These are phyloP conservation scores for Mormyrus iriodes DNA, from an alignment of 2,113 vertebrate species.

Conservation along the genomic window DNA sequence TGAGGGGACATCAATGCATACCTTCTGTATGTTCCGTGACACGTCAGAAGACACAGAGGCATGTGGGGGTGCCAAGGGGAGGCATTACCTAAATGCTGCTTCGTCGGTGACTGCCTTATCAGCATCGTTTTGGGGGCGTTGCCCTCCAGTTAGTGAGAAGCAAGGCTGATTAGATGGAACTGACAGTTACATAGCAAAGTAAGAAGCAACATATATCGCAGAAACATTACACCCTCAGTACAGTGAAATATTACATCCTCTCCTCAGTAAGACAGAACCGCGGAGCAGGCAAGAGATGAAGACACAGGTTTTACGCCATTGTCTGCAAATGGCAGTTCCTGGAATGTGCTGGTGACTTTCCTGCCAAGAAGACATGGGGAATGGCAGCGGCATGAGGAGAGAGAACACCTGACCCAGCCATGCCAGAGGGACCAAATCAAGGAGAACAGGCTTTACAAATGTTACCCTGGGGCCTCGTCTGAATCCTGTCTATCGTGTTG, in stretches of 20 bases:
- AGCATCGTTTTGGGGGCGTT: background rate
- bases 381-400: background rate
- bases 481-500: background rate
- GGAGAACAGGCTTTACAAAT: background rate
- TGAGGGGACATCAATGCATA: background rate
- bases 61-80: background rate
- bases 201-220: background rate
- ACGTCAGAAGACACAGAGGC: background rate
- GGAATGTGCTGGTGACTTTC: background rate
- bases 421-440: background rate
- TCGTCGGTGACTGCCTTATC: background rate
- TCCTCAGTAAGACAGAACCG: background rate
- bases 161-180: background rate
- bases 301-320: background rate
- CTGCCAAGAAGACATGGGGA: background rate
- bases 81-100: background rate
- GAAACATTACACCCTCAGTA: background rate
- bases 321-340: background rate
- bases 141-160: too few species aligned
- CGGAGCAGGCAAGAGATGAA: background rate
- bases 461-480: background rate
- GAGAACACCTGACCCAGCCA: background rate
- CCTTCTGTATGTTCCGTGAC: background rate
- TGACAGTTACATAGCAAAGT: background rate
- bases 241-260: background rate